Percentiles rank a stretch among this genome's conserved stretches.
phyloP scores from a whole-genome alignment of 2,888 invertebrate species.

The Amiota mariae region DNA sequence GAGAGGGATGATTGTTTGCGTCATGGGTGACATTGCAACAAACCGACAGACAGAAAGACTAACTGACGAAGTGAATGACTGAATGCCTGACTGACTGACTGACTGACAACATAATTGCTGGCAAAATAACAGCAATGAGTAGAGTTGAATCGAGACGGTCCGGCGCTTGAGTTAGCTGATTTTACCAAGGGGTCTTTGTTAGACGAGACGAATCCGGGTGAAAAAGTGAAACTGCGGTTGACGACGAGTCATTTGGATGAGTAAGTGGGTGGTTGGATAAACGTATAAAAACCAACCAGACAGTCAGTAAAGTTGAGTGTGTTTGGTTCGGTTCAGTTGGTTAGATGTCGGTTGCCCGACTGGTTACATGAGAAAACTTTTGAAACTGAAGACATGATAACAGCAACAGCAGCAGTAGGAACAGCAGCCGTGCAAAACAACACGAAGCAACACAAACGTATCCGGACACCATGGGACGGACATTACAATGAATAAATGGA shows the following conservation, averaged over 20 bases:
- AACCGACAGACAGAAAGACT: constrained; percentile 44
- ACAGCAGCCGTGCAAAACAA: constrained; percentile 40
- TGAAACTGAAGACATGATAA: constrained; percentile 66
- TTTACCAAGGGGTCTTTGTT: constrained; percentile 33
- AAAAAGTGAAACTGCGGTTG: background rate
- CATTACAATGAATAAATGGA: constrained; percentile 44
- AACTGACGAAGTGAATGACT: constrained; percentile 42
- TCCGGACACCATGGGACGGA: constrained; percentile 49
- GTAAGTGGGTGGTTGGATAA: too few relatives aligned
- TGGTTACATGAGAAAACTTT: constrained; percentile 66
- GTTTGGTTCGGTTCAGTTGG: constrained; percentile 22
- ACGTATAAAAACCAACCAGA: constrained; percentile 20
- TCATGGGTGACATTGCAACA: background rate
- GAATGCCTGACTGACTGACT: constrained; percentile 58
- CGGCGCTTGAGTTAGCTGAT: constrained; percentile 40
- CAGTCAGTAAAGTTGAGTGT: constrained; percentile 28
- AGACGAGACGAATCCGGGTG: background rate
- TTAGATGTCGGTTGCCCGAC: constrained; percentile 39
- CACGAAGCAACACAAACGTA: constrained; percentile 40
- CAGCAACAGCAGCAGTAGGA: constrained; percentile 41
- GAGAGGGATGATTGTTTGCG: background rate
- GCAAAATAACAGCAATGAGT: constrained; percentile 49
- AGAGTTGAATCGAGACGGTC: constrained; percentile 43
- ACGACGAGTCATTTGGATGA: constrained; percentile 20
- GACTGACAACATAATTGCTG: constrained; percentile 66